Conservation (phyloP, 2,797 vertebrate genomes). For the Sebastes vulpes region DNA sequence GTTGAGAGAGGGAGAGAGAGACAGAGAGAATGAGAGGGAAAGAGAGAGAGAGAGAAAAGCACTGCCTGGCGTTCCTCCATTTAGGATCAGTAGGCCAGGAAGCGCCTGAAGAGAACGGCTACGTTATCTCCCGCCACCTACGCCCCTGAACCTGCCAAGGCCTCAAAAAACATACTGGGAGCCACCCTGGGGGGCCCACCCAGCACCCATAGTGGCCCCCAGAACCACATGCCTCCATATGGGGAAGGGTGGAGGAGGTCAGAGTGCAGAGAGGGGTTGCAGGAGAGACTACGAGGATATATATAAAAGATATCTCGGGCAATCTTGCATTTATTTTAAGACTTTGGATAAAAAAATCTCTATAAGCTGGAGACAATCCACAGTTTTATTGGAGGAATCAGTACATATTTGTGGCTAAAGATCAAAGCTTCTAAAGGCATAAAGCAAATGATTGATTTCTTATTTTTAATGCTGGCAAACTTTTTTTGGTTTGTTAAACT, state of each 20-base stretch:
- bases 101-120: slow-evolving; percentile 44
- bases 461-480: not conserved
- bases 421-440: not conserved
- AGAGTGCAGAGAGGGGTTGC: not conserved
- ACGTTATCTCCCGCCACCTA: slow-evolving; percentile 39
- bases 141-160: slow-evolving; percentile 20
- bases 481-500: not conserved
- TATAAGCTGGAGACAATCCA: slow-evolving; percentile 3
- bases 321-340: slow-evolving; percentile 6
- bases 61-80: slow-evolving; percentile 41
- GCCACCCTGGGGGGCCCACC: not conserved
- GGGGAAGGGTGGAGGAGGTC: slow-evolving; percentile 18
- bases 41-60: not conserved
- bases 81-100: slow-evolving; percentile 50
- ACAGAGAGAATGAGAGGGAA: not conserved
- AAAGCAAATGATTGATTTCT: not conserved
- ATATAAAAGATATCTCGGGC: not conserved
- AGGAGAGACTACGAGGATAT: not conserved
- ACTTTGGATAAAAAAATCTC: slow-evolving; percentile 8
- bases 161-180: not conserved
- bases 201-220: not conserved
- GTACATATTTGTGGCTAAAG: not conserved
- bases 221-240: not conserved
- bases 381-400: not conserved
- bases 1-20: slow-evolving; percentile 4